Conservation (phyloP, 2,888 invertebrate species). For the Apodemia duryi region DNA sequence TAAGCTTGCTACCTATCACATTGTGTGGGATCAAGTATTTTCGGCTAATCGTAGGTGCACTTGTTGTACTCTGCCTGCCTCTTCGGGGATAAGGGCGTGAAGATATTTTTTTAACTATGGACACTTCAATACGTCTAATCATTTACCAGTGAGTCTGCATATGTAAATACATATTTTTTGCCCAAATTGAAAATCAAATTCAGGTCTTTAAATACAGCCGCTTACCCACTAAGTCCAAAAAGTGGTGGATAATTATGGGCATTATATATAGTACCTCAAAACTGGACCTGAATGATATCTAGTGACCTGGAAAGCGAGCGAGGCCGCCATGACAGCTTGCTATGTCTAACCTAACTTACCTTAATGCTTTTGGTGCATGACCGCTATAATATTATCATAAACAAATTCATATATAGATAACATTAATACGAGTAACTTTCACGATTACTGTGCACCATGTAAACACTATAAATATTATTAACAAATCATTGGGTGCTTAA, state of each 20-base stretch:
- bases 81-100: no score
- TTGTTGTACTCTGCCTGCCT: no score
- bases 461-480: neutral
- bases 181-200: no score
- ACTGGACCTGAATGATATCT: constrained; percentile 12
- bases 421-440: neutral
- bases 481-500: no score
- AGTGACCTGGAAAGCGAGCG: constrained; percentile 11
- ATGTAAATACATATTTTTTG: no score
- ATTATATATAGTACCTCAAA: neutral
- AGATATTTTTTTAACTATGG: no score
- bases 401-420: neutral
- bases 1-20: no score
- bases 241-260: neutral
- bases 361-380: neutral
- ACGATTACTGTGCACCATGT: neutral
- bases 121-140: no score
- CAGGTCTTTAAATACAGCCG: no score
- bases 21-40: no score
- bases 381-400: neutral
- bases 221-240: neutral
- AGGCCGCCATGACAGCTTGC: constrained; percentile 10
- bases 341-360: constrained; percentile 1
- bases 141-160: no score
- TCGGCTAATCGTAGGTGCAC: no score